A percentile compares a stretch with the other conserved stretches of the same genome.
Evolutionary conservation across 2,888 invertebrate species (phyloP).

Genomic region (Drosophila rubida): DNA sequence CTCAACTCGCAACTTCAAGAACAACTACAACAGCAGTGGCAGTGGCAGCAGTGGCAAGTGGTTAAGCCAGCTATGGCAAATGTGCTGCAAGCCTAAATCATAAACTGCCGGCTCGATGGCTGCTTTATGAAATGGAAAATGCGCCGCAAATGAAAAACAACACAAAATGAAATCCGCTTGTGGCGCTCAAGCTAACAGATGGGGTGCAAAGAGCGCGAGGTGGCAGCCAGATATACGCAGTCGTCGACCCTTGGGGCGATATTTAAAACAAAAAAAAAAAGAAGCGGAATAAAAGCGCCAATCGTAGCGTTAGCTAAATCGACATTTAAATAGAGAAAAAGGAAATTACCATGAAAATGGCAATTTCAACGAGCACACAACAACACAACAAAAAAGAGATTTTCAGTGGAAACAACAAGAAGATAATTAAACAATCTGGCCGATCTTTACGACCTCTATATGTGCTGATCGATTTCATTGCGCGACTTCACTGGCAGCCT

Average conservation of each 20-base stretch:
- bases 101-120: constrained; percentile 73
- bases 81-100: constrained; percentile 69
- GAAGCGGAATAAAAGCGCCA: constrained; percentile 21
- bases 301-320: constrained; percentile 56
- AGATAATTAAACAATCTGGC: not conserved
- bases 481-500: too few relatives aligned
- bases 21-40: too few relatives aligned
- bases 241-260: constrained; percentile 25
- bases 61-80: constrained; percentile 22
- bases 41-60: constrained; percentile 22
- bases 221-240: not conserved
- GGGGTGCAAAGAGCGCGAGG: not conserved
- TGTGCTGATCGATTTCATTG: too few relatives aligned
- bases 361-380: not conserved
- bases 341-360: constrained; percentile 20
- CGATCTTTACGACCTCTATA: not conserved
- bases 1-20: constrained; percentile 28
- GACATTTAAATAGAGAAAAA: constrained; percentile 52
- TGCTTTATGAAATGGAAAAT: constrained; percentile 81
- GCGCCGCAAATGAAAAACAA: constrained; percentile 71
- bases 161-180: constrained; percentile 33
- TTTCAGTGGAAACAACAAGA: not conserved
- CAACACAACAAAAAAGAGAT: not conserved
- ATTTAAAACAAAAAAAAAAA: constrained; percentile 2
- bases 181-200: constrained; percentile 1